Evolutionary conservation across 2,797 vertebrate genomes (phyloP), one percentile per base, ranked within the genome.

Genomic region (Zenarchopterus dispar): DNA sequence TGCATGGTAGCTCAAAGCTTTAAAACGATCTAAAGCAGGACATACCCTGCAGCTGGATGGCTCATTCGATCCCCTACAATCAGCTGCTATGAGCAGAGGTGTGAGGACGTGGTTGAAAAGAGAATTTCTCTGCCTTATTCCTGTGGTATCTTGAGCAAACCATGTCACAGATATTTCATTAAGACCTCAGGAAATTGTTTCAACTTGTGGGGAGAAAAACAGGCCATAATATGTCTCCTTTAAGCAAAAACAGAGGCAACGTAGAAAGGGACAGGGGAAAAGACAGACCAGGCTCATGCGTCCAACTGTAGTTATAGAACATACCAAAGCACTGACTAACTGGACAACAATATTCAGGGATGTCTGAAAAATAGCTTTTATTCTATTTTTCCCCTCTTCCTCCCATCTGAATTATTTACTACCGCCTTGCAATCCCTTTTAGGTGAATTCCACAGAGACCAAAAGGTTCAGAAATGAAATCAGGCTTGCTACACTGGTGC

Each of bases 401-500:
- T 73, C 53, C 69, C 68, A 75, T 61, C 57, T 57, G 84, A 87
- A 94, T 91, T 90, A 91, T 94, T 93, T 90, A 81, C 79, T 70
- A 70, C 90, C 92, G 93, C 91, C 94, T 92, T 87, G 58, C 80
- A 91, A 74, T 91, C 86, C 85, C 54, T 77, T 73, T 80, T 92
- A 87, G 80, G 82, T 88, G 91, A 87, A 87, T 91, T 92, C 89
- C 90, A 82, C 87, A 83, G 84, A 84, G 77, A 86, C 88, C 15
- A 53, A 50, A 77, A 66, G 49, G 19, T 61, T 72, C 54, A 71
- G 59, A 82, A 78, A 79, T 73, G 70, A 80, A 75, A 87, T 66
- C 84, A 62, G 81, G 75, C 42, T 18, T 24, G 44, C 73, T 73
- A 73, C 47, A 74, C 70, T 63, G 79, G 75, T 63, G 78, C 90